These are phyloP conservation scores for Platalea minor DNA, from an alignment of 2,797 vertebrate species.

Conservation along the genomic window DNA sequence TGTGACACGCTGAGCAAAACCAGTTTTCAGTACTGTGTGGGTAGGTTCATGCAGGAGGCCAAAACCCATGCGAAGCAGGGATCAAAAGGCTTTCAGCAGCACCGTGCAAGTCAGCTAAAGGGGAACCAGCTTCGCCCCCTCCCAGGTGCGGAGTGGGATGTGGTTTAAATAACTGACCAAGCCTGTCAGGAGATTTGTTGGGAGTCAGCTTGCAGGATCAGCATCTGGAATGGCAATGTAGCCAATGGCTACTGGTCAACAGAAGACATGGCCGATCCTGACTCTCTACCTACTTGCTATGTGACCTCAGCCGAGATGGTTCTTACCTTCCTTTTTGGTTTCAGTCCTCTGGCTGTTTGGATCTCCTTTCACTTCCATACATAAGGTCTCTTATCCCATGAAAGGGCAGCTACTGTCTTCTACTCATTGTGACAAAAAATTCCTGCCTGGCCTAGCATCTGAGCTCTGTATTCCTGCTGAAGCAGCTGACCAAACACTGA, in stretches of 20 bases:
- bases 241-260: not conserved
- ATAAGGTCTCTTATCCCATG: not conserved
- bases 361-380: not conserved
- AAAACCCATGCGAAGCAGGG: not conserved
- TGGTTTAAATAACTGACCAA: not conserved
- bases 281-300: not conserved
- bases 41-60: not conserved
- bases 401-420: not conserved
- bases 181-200: not conserved
- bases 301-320: not conserved
- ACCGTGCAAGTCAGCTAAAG: not conserved
- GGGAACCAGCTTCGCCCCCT: not conserved
- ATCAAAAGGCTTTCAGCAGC: not conserved
- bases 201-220: not conserved
- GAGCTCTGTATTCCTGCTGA: not conserved
- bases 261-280: not conserved
- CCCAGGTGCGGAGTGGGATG: not conserved
- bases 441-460: not conserved
- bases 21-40: not conserved
- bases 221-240: not conserved
- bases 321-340: not conserved
- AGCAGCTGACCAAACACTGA: not conserved
- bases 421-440: not conserved
- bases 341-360: not conserved
- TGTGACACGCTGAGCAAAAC: not conserved